phyloP scores from a whole-genome alignment of 2,797 vertebrate genomes.

The Poecilia gillii region DNA sequence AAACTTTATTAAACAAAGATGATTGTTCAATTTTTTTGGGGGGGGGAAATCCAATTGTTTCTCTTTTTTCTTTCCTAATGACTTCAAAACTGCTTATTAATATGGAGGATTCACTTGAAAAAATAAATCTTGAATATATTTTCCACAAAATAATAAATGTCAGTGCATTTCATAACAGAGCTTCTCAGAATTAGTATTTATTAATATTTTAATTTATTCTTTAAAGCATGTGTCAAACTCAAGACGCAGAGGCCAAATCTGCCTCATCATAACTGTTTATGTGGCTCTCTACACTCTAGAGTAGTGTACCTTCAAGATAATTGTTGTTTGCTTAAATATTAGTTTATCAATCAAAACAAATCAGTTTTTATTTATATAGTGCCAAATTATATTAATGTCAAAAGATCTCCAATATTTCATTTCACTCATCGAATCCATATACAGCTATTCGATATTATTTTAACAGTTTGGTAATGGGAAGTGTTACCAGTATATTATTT shows the following conservation, averaged over 20 bases:
- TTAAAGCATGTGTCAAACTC: too few relatives aligned
- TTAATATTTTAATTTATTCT: not conserved
- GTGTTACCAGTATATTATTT: not conserved
- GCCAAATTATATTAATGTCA: not conserved
- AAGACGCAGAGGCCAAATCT: too few relatives aligned
- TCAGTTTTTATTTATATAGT: not conserved
- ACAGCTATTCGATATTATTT: not conserved
- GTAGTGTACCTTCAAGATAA: too few relatives aligned
- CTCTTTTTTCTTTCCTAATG: not conserved
- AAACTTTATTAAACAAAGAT: slow-evolving; percentile 35
- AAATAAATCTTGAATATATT: not conserved
- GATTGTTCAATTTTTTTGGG: slow-evolving; percentile 2
- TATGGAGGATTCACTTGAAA: not conserved
- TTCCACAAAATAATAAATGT: not conserved
- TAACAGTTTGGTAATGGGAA: not conserved
- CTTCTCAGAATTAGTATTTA: not conserved
- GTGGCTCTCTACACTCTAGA: too few relatives aligned
- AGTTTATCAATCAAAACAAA: not conserved
- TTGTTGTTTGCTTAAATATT: too few relatives aligned
- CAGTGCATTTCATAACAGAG: not conserved
- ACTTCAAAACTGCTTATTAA: not conserved
- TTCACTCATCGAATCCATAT: not conserved
- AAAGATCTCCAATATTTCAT: not conserved
- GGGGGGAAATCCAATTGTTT: slow-evolving; percentile 33
- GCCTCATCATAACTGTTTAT: too few relatives aligned